Evolutionary conservation across 2,888 invertebrate species (phyloP).

Genomic region (Steinernema hermaphroditum): DNA sequence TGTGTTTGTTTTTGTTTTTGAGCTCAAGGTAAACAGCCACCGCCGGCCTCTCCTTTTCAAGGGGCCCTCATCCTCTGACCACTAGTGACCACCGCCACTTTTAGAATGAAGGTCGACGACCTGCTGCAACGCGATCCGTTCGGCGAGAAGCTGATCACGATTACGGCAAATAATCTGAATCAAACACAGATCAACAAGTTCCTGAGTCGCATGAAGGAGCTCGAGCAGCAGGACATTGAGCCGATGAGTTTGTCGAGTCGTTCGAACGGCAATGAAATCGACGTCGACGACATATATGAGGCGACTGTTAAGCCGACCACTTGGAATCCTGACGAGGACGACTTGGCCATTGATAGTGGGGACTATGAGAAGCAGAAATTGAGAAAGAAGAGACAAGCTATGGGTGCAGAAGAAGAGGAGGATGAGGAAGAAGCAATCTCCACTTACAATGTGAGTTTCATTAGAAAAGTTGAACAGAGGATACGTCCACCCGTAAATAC

Average conservation of each 20-base stretch:
- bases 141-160: conserved; percentile 63
- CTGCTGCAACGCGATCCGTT: conserved; percentile 63
- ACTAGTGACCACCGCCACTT: conserved; percentile 50
- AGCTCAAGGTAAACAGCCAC: conserved; percentile 36
- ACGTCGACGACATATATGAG: conserved; percentile 36
- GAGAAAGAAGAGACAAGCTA: not conserved
- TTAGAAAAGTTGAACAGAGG: no score
- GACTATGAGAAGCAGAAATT: conserved; percentile 42
- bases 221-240: conserved; percentile 36
- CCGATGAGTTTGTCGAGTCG: conserved; percentile 36
- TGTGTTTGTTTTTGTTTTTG: conserved; percentile 76
- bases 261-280: conserved; percentile 37
- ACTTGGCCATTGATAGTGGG: conserved; percentile 44
- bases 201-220: conserved; percentile 55
- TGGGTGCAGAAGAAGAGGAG: conserved; percentile 38
- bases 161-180: conserved; percentile 61
- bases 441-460: conserved; percentile 51
- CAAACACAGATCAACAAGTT: conserved; percentile 58
- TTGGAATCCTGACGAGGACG: conserved; percentile 45
- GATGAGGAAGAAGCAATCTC: conserved; percentile 56
- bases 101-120: conserved; percentile 71
- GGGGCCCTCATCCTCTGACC: not conserved
- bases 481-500: no score
- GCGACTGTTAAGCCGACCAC: conserved; percentile 41
- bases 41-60: not conserved